Base-by-base conservation (phyloP, 2,113 vertebrate genomes). In the Phaethon lepturus region DNA sequence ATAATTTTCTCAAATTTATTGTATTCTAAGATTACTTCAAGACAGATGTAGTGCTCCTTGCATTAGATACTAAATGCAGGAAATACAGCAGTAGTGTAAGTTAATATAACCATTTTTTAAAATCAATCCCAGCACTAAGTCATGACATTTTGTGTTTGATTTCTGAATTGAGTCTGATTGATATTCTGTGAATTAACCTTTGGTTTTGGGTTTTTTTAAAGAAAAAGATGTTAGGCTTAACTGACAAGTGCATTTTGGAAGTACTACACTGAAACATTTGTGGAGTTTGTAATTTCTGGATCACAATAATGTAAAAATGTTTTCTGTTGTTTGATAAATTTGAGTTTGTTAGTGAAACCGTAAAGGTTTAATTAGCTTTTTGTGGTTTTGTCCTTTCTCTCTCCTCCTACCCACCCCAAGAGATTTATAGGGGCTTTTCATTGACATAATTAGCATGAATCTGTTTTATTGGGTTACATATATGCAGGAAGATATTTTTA, bases 371-470 rank as follows among this genome's bases (percentile, higher is more conserved):
- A 96, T 96, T 97, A 94, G 94, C 45, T 88, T 47, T 95, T 88
- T 94, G 87, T 95, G 89, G 53, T 66, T 96, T 95, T 76, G 62
- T 95, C 80, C 90, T 85, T 90, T 96, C 68, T 95, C 44, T 97
- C 42, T 92, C 90, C 63, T 95, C 66, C 58, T 90, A 67, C 42
- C 72, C 58, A 84, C 67, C 78, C 73, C 58, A 72, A 93, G 87
- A 95, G 95, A 93, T 97, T 93, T 97, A 95, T 87, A 94, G 90
- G 69, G 77, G 87, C 80, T 96, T 95, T 94, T 96, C 95, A 95
- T 88, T 96, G 92, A 88, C 93, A 95, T 97, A 93, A 97, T 97
- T 97, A 97, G 91, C 93, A 97, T 97, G 85, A 95, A 96, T 94
- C 90, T 93, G 72, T 95, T 97, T 95, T 97, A 95, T 94, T 93